Evolutionary conservation across 2,113 vertebrate species (phyloP), one percentile per base, ranked within the genome.

Genomic region (Gambusia holbrooki): DNA sequence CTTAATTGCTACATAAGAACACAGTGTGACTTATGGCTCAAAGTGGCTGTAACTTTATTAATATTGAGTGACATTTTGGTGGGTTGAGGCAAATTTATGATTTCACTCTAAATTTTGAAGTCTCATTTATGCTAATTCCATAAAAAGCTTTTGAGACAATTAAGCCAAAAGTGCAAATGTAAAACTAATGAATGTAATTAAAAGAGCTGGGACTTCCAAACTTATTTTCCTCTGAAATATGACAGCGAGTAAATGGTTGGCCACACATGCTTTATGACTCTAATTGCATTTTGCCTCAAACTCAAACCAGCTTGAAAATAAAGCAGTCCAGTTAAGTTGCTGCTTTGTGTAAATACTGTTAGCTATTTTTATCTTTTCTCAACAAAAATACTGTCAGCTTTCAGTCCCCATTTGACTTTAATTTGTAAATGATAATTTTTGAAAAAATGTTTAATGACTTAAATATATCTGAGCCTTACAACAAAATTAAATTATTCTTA

Each of bases 1-100:
- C 28, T 71, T 42, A 78, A 76, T 77, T 29, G 40, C 17, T 4
- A 33, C 70, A 66, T 22, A 66, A 40, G 30, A 58, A 25, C 29
- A n/a, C 60, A 65, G 37, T 22, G 66, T 29, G 35, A 64, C 48
- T 37, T 4, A 0, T 25, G 7, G 28, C 70, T 77, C 17, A 13
- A 32, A 66, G 28, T 28, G 33, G 19, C 64, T 83, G 63, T 17
- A 62, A 40, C 63, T 45, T 64, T 51, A 48, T 28, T 62, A 28
- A 9, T 9, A 35, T 4, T 27, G 22, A 17, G 25, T 58, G 10
- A 11, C 51, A 58, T 40, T 66, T 15, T 11, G 22, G n/a, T 40
- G 5, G 8, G 51, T 0, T 25, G 15, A 13, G 33, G 13, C 17
- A 27, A 40, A 40, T 27, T n/a, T 37, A 63, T 63, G 6, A 9